Percentiles rank a stretch among this genome's conserved stretches.
These are phyloP conservation scores for Myotis vivesi DNA, from an alignment of 2,797 vertebrate genomes.

Conservation along the genomic window DNA sequence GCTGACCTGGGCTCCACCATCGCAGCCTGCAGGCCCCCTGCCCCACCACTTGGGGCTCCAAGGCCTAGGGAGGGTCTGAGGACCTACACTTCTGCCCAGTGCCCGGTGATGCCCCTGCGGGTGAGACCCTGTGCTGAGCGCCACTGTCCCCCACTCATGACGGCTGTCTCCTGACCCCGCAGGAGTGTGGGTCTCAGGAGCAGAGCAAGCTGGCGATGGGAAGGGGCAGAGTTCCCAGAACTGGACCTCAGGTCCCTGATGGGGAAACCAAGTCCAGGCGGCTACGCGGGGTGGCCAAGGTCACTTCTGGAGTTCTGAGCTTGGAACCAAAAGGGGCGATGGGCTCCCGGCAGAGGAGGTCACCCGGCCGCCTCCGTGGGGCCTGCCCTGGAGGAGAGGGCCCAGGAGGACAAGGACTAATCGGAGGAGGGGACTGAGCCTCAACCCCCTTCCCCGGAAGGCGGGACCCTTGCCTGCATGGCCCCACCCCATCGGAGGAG, in stretches of 20 bases:
- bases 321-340: neutral
- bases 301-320: neutral
- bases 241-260: neutral
- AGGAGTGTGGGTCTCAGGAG: neutral
- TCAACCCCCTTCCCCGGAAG: neutral
- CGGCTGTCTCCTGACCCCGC: no score
- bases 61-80: neutral
- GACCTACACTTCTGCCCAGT: neutral
- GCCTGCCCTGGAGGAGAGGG: neutral
- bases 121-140: no score
- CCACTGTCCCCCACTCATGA: no score
- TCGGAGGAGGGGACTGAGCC: neutral
- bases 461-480: neutral
- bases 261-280: neutral
- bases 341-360: neutral
- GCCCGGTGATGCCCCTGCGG: no score
- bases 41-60: neutral
- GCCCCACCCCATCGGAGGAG: neutral
- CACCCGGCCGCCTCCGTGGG: neutral
- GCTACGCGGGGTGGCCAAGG: fast-evolving
- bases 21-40: neutral
- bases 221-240: neutral
- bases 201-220: neutral
- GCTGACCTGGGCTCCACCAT: neutral
- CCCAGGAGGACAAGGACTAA: neutral